These are phyloP conservation scores for Bungarus multicinctus DNA, from an alignment of 2,113 vertebrate genomes.

Conservation along the genomic window DNA sequence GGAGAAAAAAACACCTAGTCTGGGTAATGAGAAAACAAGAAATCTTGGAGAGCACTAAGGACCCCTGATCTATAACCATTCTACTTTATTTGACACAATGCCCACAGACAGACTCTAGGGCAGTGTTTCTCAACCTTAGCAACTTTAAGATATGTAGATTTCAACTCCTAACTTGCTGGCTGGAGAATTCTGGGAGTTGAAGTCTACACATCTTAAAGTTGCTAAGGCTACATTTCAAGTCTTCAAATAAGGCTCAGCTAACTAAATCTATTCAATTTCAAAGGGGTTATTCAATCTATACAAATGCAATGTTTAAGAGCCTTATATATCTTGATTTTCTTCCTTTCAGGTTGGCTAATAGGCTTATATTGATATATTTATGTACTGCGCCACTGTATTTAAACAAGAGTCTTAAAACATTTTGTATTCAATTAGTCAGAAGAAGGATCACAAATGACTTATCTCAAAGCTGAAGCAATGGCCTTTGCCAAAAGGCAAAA, in stretches of 20 bases:
- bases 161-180: background rate
- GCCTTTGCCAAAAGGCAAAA: background rate
- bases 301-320: background rate
- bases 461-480: background rate
- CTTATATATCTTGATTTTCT: background rate
- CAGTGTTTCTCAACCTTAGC: background rate
- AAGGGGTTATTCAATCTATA: background rate
- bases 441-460: background rate
- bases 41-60: background rate
- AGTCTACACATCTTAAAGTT: background rate
- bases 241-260: background rate
- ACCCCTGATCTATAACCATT: background rate
- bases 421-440: background rate
- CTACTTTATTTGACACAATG: background rate
- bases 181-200: background rate
- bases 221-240: background rate
- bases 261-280: background rate
- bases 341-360: background rate
- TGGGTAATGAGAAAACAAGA: background rate
- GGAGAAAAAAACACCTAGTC: too few relatives aligned
- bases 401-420: background rate
- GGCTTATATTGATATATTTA: background rate
- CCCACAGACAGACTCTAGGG: background rate
- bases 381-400: background rate
- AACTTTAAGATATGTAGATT: background rate